These are phyloP conservation scores for Standfussiana lucernea DNA, from an alignment of 2,888 invertebrate genomes.

Conservation along the genomic window DNA sequence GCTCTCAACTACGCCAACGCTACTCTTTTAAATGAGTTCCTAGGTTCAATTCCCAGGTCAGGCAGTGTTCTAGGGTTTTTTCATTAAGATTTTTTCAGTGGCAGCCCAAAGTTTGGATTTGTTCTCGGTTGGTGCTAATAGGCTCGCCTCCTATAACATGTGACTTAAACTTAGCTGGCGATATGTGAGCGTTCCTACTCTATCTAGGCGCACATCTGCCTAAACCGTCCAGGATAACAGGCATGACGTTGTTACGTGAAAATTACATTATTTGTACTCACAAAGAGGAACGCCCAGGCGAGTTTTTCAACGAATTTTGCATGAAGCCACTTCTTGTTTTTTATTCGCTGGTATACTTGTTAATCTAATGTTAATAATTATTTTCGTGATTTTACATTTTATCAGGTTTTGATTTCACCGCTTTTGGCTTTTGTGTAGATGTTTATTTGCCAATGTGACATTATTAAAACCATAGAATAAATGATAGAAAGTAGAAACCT, in stretches of 20 bases:
- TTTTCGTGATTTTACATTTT: constrained; percentile 36
- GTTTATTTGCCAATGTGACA: constrained; percentile 32
- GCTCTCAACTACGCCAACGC: neutral
- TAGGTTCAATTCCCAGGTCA: neutral
- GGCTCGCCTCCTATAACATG: neutral
- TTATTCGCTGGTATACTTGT: constrained; percentile 17
- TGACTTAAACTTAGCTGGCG: neutral
- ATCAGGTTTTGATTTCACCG: constrained; percentile 1
- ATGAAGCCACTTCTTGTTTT: neutral
- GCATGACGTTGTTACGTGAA: neutral
- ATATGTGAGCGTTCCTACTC: neutral
- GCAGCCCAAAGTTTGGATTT: neutral
- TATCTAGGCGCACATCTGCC: neutral
- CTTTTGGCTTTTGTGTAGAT: constrained; percentile 15
- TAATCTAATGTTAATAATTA: neutral
- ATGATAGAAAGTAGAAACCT: neutral
- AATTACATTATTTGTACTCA: constrained; percentile 16
- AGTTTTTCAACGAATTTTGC: neutral
- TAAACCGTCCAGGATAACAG: neutral
- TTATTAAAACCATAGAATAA: neutral
- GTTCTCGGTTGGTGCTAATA: neutral
- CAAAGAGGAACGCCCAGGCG: constrained; percentile 4
- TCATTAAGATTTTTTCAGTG: neutral
- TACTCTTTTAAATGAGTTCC: neutral
- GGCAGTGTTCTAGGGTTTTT: neutral